Evolutionary conservation across 2,113 vertebrate genomes (phyloP).

Genomic region (Phycodurus eques): DNA sequence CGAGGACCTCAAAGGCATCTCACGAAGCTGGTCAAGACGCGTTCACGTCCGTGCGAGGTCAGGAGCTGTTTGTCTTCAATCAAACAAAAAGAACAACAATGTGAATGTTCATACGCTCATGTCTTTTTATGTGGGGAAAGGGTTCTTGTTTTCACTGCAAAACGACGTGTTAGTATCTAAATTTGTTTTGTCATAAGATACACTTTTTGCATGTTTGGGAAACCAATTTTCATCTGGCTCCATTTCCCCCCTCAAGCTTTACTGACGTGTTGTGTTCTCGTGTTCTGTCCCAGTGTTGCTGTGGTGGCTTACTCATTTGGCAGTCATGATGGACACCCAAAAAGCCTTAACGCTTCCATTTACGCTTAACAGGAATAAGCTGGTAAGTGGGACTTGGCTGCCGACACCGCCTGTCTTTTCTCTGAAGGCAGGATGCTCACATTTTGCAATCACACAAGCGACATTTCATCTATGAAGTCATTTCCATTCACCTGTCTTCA

Average conservation of each 20-base stretch:
- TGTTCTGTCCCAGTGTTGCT: slow-evolving; percentile 14
- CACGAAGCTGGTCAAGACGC: background rate
- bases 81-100: too few relatives aligned
- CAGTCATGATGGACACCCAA: slow-evolving; percentile 54
- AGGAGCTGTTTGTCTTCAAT: too few relatives aligned
- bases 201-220: too few relatives aligned
- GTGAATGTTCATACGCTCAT: too few relatives aligned
- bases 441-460: background rate
- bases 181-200: too few relatives aligned
- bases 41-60: background rate
- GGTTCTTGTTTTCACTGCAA: too few relatives aligned
- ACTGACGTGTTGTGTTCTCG: background rate
- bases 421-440: background rate
- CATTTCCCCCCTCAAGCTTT: background rate
- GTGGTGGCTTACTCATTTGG: slow-evolving; percentile 27
- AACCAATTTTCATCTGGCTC: too few relatives aligned
- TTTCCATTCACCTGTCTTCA: background rate
- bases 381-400: slow-evolving; percentile 40
- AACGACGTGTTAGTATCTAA: too few relatives aligned
- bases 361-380: slow-evolving; percentile 40
- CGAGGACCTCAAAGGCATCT: background rate
- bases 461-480: background rate
- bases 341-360: slow-evolving; percentile 64
- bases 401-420: background rate
- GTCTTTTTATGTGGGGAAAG: too few relatives aligned